Conservation (phyloP, 2,797 vertebrate species). For the Diglossa cyanea region DNA sequence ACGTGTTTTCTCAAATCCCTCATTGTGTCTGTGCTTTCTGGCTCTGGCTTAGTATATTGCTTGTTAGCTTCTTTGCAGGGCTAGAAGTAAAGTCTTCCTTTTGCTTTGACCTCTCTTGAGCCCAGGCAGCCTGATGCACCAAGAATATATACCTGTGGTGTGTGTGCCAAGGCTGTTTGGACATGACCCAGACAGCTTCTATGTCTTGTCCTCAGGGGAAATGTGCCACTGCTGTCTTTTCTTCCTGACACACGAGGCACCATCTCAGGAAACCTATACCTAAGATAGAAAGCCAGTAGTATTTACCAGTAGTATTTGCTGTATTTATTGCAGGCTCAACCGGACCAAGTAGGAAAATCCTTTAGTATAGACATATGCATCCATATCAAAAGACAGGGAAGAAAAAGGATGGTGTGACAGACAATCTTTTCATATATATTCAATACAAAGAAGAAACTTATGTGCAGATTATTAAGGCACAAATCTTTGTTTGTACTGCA, state of each 20-base stretch:
- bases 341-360: neutral
- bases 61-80: neutral
- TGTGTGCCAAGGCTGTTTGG: neutral
- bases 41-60: neutral
- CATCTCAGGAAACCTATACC: neutral
- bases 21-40: neutral
- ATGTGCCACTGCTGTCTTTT: neutral
- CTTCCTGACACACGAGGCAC: neutral
- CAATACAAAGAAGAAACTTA: neutral
- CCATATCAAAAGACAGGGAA: neutral
- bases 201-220: neutral
- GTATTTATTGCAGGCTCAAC: neutral
- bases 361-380: neutral
- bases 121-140: neutral
- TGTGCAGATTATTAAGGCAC: neutral
- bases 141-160: neutral
- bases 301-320: neutral
- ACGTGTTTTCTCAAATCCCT: neutral
- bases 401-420: neutral
- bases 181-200: neutral
- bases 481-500: neutral
- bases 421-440: neutral
- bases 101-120: neutral
- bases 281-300: neutral
- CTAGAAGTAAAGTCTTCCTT: neutral